phyloP scores from a whole-genome alignment of 2,888 invertebrate species.

The Harmothoe impar region DNA sequence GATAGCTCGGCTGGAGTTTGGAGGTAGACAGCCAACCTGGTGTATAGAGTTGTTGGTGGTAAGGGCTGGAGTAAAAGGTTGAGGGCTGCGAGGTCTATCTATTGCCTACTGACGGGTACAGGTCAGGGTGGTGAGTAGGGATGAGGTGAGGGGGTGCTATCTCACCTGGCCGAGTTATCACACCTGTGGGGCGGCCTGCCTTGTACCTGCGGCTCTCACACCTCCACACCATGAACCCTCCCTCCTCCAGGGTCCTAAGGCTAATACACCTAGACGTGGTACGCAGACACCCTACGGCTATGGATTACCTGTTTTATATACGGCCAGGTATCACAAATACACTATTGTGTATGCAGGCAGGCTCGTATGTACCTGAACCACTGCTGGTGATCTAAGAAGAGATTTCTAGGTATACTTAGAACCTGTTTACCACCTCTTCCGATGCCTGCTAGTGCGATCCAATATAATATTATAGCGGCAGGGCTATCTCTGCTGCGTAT shows the following conservation, averaged over 20 bases:
- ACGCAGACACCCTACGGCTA: too few relatives aligned
- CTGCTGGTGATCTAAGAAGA: too few relatives aligned
- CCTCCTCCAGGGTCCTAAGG: not conserved
- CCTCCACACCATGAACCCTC: not conserved
- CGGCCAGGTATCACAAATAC: too few relatives aligned
- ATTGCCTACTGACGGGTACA: not conserved
- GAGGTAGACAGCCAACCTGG: not conserved
- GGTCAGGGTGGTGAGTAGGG: not conserved
- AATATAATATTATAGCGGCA: too few relatives aligned
- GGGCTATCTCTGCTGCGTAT: too few relatives aligned
- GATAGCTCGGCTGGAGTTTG: not conserved
- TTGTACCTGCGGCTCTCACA: not conserved
- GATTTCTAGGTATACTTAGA: too few relatives aligned
- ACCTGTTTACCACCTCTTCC: too few relatives aligned
- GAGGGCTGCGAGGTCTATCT: not conserved
- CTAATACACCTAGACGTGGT: not conserved
- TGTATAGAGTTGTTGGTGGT: not conserved
- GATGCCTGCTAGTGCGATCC: too few relatives aligned
- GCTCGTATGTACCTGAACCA: too few relatives aligned
- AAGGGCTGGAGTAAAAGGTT: not conserved
- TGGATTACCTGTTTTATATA: too few relatives aligned
- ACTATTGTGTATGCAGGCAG: too few relatives aligned
- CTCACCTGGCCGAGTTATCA: slow-evolving; percentile 35
- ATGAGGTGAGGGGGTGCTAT: not conserved
- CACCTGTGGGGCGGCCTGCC: slow-evolving; percentile 8